Conservation (phyloP, 2,797 vertebrate genomes). For the Mus spretus region DNA sequence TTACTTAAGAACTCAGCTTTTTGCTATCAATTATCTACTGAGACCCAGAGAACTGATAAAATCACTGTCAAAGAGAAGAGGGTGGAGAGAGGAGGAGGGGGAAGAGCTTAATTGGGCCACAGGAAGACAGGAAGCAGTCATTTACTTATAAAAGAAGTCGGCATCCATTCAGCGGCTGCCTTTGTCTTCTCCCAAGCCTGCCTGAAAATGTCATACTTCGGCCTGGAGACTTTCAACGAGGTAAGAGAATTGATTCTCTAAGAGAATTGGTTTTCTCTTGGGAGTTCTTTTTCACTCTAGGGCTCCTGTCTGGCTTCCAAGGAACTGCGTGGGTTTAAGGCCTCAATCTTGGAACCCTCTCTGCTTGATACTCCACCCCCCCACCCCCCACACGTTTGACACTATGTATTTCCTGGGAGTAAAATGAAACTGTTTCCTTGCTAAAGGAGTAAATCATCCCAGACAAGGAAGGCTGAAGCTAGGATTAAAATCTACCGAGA, state of each 20-base stretch:
- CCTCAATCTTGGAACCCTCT: background rate
- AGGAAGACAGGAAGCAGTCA: conserved; percentile 80
- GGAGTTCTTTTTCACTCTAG: background rate
- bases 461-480: background rate
- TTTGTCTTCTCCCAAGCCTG: background rate
- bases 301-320: background rate
- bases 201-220: conserved; percentile 60
- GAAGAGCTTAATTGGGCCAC: conserved; percentile 34
- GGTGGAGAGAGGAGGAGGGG: conserved; percentile 40
- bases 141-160: conserved; percentile 80
- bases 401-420: background rate
- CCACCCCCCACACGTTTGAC: background rate
- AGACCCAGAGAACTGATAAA: background rate
- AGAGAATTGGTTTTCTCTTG: background rate
- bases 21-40: background rate
- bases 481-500: background rate
- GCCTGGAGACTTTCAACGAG: background rate
- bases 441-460: background rate
- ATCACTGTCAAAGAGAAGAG: background rate
- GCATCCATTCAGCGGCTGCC: accelerated
- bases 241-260: conserved; percentile 52
- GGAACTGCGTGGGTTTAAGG: background rate
- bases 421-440: background rate
- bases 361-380: background rate
- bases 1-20: background rate